Base-by-base conservation (phyloP, 1,140 invertebrate species). In the Heliothis subflexa region DNA sequence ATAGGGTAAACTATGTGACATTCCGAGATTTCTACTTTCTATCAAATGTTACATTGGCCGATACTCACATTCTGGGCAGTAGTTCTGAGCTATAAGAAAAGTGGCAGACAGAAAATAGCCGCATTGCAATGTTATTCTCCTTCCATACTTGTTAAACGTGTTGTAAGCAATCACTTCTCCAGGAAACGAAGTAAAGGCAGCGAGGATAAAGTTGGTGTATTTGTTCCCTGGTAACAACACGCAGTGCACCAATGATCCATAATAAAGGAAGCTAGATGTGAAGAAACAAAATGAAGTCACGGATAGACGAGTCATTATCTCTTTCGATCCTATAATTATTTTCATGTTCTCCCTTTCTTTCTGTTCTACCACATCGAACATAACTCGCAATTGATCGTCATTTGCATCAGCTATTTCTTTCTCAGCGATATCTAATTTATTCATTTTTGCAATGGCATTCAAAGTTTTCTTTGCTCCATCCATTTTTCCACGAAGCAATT, bases 211-310 rank as follows among this genome's bases (percentile, higher is more conserved):
- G 88, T 97, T 97, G 12, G 95, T 91, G 86, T 97, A 97, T 83
- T 96, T 94, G 83, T 96, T 96, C 11, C 97, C 97, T 33, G 96
- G 96, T 28, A 98, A 91, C 40, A 96, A 95, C 5, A 97, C 96
- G 0, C 97, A 96, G 85, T 97, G 97, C 0, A 98, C 94, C 1
- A 97, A 96, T 14, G 98, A 88, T 0, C 97, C 97, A 83, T 97
- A 98, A 86, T 97, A 98, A 2, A 97, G 95, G 73, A 97, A 96
- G 11, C 96, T 96, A 73, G 96, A 96, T 2, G 96, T 95, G 16
- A 97, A 95, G 95, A 96, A 97, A 86, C 95, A 97, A 85, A 97
- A 95, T 45, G 95, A 96, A 0, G 86, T 83, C 7, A 92, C 91
- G 0, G 73, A 61, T 5, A 93, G 66, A 9, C 92, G 83, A 64